These are phyloP conservation scores for Ryuthela nishihirai DNA, from an alignment of 2,888 invertebrate species.

Conservation along the genomic window DNA sequence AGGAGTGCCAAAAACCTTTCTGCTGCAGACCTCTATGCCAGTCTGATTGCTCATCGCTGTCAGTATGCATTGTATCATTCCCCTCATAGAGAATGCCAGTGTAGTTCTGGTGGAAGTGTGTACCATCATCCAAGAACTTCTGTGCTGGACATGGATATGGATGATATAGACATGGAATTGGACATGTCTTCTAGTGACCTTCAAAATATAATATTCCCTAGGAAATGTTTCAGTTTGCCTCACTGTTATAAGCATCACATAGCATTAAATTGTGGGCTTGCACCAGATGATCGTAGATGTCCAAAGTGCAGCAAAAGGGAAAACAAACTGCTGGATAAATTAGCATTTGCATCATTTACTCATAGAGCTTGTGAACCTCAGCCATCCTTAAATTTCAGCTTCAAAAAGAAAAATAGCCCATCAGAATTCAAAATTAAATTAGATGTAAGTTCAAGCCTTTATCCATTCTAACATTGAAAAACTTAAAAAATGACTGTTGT, in stretches of 20 bases:
- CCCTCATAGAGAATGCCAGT: neutral
- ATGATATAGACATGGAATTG: neutral
- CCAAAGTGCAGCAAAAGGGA: neutral
- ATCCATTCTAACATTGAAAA: too few species aligned
- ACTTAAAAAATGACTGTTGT: too few species aligned
- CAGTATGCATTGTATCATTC: neutral
- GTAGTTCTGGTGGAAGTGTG: neutral
- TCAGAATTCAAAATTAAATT: conserved; percentile 21
- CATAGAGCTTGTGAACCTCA: neutral
- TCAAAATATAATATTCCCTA: conserved; percentile 1
- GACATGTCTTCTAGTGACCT: neutral
- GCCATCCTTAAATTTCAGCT: neutral
- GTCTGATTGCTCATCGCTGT: neutral
- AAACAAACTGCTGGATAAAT: neutral
- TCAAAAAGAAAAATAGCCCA: conserved; percentile 14
- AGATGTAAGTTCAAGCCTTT: conserved; percentile 10
- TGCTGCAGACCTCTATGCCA: conserved; percentile 2
- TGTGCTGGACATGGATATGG: neutral
- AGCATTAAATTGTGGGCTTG: neutral
- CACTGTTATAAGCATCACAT: conserved; percentile 3
- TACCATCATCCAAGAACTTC: neutral
- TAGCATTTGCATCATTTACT: neutral
- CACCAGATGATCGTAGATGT: neutral
- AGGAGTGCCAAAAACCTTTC: conserved; percentile 3
- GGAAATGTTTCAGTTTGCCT: conserved; percentile 8